phyloP scores from a whole-genome alignment of 2,113 vertebrate species.

The Sinosuthora webbiana region DNA sequence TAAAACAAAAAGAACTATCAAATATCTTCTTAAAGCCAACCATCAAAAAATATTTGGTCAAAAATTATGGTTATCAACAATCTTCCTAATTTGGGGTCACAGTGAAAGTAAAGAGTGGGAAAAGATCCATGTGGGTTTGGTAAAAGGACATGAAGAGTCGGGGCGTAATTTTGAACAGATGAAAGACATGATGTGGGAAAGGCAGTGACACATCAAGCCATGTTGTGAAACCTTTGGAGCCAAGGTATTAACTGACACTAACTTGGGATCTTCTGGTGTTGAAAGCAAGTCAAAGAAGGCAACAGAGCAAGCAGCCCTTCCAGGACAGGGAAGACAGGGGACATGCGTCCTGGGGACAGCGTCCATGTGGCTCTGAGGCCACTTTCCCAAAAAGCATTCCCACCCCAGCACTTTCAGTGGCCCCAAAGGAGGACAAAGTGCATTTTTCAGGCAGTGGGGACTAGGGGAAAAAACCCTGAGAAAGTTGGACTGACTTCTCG shows the following conservation, averaged over 20 bases:
- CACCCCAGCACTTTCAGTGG: background rate
- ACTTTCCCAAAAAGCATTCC: background rate
- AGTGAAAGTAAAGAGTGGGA: background rate
- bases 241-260: background rate
- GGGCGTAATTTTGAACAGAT: background rate
- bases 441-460: background rate
- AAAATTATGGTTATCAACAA: background rate
- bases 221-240: background rate
- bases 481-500: background rate
- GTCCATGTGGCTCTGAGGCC: accelerated
- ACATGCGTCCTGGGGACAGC: background rate
- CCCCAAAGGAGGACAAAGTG: background rate
- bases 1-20: background rate
- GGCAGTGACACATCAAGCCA: background rate
- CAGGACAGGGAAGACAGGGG: background rate
- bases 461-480: accelerated
- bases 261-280: background rate
- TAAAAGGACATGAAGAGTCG: background rate
- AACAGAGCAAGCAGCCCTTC: background rate
- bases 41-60: background rate
- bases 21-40: background rate
- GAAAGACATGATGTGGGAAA: background rate
- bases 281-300: background rate
- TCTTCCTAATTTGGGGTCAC: background rate
- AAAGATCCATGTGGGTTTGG: background rate